phyloP scores from a whole-genome alignment of 2,888 invertebrate species.

The Euzophera pinguis region DNA sequence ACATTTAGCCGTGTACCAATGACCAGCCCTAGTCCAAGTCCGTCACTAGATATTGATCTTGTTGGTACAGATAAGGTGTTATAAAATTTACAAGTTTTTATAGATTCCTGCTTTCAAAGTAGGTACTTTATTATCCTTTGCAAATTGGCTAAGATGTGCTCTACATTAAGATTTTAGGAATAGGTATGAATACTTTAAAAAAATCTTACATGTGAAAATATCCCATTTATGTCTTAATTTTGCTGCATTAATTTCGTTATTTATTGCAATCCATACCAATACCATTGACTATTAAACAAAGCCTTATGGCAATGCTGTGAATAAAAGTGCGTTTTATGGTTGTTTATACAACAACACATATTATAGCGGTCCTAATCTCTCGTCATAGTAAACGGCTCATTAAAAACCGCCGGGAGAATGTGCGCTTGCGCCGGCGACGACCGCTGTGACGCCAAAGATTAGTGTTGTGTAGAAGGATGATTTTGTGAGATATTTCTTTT shows the following conservation, averaged over 20 bases:
- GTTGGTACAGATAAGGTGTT: no score
- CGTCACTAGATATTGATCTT: no score
- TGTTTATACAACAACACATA: constrained; percentile 43
- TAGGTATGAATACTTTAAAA: neutral
- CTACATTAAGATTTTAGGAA: no score
- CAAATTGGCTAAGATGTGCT: no score
- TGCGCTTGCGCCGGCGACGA: constrained; percentile 29
- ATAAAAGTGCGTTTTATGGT: constrained; percentile 38
- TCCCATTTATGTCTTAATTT: neutral
- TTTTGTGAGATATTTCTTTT: neutral
- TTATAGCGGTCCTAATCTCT: constrained; percentile 36
- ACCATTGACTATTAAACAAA: constrained; percentile 2
- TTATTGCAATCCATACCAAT: neutral
- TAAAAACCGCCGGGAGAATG: constrained; percentile 58
- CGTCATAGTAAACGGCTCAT: constrained; percentile 61
- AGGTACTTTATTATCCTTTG: no score
- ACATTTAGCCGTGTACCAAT: no score
- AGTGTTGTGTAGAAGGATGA: neutral
- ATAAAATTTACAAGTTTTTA: no score
- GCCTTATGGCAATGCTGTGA: constrained; percentile 5
- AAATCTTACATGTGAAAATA: neutral
- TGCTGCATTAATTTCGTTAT: neutral
- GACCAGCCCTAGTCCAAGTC: no score
- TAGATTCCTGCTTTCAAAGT: no score
- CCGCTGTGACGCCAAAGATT: constrained; percentile 18